Percentiles rank a stretch among this genome's conserved stretches.
Evolutionary conservation across 37 sponge, comb jelly and placozoan genomes (phyloP).

Genomic region (Eunapius fragilis): DNA sequence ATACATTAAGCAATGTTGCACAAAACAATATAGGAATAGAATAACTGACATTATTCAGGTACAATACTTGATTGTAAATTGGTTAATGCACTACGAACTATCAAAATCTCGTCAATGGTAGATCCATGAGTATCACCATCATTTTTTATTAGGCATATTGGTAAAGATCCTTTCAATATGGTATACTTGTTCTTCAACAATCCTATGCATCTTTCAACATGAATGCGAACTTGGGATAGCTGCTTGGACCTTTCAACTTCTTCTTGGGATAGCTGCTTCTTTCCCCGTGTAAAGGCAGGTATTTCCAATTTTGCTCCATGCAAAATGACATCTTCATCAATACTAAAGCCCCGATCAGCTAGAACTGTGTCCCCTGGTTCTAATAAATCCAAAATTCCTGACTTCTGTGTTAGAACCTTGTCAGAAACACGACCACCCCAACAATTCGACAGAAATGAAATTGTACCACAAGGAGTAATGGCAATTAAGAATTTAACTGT

Average conservation of each 20-base stretch:
- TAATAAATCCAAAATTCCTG: constrained; percentile 35
- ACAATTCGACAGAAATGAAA: constrained; percentile 33
- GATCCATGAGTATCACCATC: constrained; percentile 23
- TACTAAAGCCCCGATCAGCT: constrained; percentile 42
- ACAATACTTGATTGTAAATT: constrained; percentile 30
- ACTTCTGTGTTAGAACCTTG: constrained; percentile 25
- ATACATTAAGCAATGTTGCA: neutral
- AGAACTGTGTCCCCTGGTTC: constrained; percentile 42
- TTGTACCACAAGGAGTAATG: constrained; percentile 42
- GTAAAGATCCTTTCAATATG: constrained; percentile 19
- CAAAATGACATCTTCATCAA: constrained; percentile 38
- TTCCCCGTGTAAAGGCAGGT: constrained; percentile 39
- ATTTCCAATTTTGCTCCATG: constrained; percentile 48
- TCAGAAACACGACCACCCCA: constrained; percentile 47
- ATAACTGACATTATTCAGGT: neutral
- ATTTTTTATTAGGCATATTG: constrained; percentile 5
- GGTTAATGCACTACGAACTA: constrained; percentile 44
- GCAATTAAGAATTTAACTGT: constrained; percentile 63
- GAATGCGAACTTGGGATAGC: constrained; percentile 43
- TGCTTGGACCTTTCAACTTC: constrained; percentile 41
- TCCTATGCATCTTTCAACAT: constrained; percentile 55
- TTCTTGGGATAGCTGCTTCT: constrained; percentile 35
- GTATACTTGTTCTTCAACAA: constrained; percentile 41
- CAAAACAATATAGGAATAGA: neutral
- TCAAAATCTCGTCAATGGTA: constrained; percentile 44